Evolutionary conservation across 2,888 invertebrate genomes (phyloP).

Genomic region (Tricholauxania praeusta): DNA sequence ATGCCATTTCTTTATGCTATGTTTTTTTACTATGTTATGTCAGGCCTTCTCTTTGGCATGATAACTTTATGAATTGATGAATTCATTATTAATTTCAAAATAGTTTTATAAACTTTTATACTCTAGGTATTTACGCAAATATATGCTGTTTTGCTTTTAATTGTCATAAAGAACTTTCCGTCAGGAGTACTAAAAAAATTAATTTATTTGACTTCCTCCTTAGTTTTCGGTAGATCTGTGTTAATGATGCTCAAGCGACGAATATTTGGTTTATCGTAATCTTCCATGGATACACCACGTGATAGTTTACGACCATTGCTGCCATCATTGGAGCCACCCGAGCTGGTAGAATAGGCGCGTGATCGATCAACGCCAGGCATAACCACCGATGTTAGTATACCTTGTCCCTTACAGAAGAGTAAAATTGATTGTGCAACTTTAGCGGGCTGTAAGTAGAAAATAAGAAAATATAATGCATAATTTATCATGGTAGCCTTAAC

Average conservation of each 20-base stretch:
- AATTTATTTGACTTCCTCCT: slow-evolving; percentile 33
- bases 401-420: slow-evolving; percentile 90
- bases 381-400: slow-evolving; percentile 83
- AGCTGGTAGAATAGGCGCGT: slow-evolving; percentile 72
- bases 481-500: background rate
- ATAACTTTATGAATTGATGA: too few species aligned
- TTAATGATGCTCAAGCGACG: slow-evolving; percentile 77
- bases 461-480: background rate
- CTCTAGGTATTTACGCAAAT: slow-evolving; percentile 12
- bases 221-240: slow-evolving; percentile 75
- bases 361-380: slow-evolving; percentile 84
- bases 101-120: slow-evolving; percentile 2
- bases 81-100: background rate
- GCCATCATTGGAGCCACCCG: slow-evolving; percentile 70
- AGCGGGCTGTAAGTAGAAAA: slow-evolving; percentile 75
- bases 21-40: too few species aligned
- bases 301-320: slow-evolving; percentile 69
- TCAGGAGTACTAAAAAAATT: slow-evolving; percentile 37
- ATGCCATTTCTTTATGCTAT: too few species aligned
- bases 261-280: slow-evolving; percentile 85
- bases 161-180: background rate
- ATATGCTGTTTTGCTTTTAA: slow-evolving; percentile 9
- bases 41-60: too few species aligned
- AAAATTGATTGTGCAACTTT: slow-evolving; percentile 88
- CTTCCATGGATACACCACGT: slow-evolving; percentile 83